phyloP scores from a whole-genome alignment of 2,797 vertebrate genomes.

The Neolamprologus multifasciatus region DNA sequence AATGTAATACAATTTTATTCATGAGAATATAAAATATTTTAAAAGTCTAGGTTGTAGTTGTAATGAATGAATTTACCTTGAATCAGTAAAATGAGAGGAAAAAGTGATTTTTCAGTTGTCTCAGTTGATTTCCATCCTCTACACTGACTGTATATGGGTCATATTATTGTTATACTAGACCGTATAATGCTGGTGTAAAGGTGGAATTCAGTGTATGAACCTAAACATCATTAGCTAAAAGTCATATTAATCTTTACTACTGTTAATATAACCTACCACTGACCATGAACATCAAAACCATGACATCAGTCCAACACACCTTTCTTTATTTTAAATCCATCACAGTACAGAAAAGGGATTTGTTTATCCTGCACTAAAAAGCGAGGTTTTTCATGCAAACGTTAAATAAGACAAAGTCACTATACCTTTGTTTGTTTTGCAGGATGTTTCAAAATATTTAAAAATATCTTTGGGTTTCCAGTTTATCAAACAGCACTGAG shows the following conservation, averaged over 20 bases:
- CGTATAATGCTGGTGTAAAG: neutral
- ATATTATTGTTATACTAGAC: neutral
- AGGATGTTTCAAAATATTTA: neutral
- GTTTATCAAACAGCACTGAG: neutral
- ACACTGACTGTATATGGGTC: fast-evolving
- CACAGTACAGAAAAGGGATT: neutral
- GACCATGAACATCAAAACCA: neutral
- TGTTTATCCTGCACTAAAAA: neutral
- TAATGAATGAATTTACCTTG: neutral
- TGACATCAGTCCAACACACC: neutral
- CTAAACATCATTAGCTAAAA: neutral
- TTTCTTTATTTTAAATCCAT: neutral
- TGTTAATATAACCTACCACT: neutral
- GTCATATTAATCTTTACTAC: neutral
- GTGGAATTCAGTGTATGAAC: neutral
- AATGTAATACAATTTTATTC: neutral
- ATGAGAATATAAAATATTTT: neutral
- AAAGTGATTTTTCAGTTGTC: neutral
- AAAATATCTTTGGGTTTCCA: neutral
- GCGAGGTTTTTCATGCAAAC: neutral
- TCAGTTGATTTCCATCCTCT: neutral
- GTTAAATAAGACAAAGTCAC: neutral
- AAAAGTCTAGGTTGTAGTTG: neutral
- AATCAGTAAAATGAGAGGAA: neutral
- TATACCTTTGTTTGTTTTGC: neutral